phyloP scores from a whole-genome alignment of 1,140 invertebrate genomes.

The Drosophila arawakana region DNA sequence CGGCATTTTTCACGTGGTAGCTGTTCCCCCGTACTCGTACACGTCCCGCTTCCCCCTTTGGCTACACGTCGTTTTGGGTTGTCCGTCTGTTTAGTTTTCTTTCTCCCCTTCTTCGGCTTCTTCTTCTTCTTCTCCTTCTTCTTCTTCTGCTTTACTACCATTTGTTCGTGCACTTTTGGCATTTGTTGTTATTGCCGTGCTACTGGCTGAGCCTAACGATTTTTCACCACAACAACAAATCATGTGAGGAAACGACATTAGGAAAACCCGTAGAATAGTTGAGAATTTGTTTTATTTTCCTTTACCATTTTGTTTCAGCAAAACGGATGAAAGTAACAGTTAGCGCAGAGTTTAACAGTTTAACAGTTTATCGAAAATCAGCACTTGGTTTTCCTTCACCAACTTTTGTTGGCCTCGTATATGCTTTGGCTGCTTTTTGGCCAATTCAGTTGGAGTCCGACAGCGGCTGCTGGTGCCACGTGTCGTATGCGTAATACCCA shows the following conservation, averaged over 20 bases:
- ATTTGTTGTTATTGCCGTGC: constrained; percentile 59
- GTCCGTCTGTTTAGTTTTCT: constrained; percentile 16
- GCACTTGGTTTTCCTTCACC: constrained; percentile 63
- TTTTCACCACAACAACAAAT: constrained; percentile 65
- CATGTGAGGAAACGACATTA: constrained; percentile 40
- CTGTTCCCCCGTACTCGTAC: constrained; percentile 8
- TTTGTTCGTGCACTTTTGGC: constrained; percentile 72
- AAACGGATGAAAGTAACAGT: constrained; percentile 61
- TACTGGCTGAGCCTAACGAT: constrained; percentile 66
- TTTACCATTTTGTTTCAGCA: constrained; percentile 9
- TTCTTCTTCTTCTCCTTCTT: too few relatives aligned
- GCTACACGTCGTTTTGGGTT: not conserved
- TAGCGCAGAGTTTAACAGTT: constrained; percentile 54
- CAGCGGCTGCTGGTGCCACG: constrained; percentile 66
- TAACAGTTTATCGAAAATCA: constrained; percentile 59
- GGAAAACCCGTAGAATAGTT: constrained; percentile 52
- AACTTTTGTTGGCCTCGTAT: constrained; percentile 3
- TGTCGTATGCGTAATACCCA: constrained; percentile 69
- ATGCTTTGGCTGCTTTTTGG: constrained; percentile 31
- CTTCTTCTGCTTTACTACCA: not conserved
- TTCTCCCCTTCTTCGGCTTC: not conserved
- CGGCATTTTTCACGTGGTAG: constrained; percentile 84
- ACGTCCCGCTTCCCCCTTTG: not conserved
- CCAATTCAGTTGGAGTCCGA: constrained; percentile 50
- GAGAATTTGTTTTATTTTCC: constrained; percentile 32